phyloP scores from a whole-genome alignment of 1,140 invertebrate genomes.

The Branchinecta lindahli region DNA sequence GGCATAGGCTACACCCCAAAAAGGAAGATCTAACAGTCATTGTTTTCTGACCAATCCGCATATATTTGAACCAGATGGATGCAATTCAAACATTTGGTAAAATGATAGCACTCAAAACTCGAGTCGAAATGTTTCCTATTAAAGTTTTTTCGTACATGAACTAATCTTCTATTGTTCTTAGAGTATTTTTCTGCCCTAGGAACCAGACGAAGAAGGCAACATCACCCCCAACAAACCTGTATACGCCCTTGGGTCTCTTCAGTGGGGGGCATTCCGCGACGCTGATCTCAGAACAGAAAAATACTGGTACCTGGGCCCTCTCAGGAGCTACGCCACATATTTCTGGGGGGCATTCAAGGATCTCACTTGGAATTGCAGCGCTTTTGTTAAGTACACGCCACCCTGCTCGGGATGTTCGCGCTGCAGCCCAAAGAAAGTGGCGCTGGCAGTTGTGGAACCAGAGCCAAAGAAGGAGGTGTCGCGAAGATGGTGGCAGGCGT shows the following conservation, averaged over 20 bases:
- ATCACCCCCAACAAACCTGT: constrained; percentile 42
- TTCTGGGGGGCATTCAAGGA: constrained; percentile 53
- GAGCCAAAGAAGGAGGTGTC: constrained; percentile 3
- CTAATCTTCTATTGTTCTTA: too few species aligned
- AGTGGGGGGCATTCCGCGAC: constrained; percentile 71
- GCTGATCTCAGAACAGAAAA: constrained; percentile 50
- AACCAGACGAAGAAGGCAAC: constrained; percentile 28
- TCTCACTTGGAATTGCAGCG: constrained; percentile 47
- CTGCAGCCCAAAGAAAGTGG: constrained; percentile 36
- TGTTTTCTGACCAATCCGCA: too few species aligned
- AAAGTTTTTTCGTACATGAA: too few species aligned
- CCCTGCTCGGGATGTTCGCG: constrained; percentile 70
- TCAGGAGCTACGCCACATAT: constrained; percentile 53
- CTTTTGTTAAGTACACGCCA: constrained; percentile 50
- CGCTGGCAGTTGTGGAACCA: constrained; percentile 16
- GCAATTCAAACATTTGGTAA: too few species aligned
- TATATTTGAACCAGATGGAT: too few species aligned
- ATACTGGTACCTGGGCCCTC: constrained; percentile 70
- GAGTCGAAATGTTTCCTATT: too few species aligned
- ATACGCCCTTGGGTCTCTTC: constrained; percentile 56
- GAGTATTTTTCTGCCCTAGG: constrained; percentile 10
- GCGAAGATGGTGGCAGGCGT: constrained; percentile 38
- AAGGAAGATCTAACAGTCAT: too few species aligned
- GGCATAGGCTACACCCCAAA: too few species aligned
- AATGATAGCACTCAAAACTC: too few species aligned